Base-by-base conservation (phyloP, 2,888 invertebrate genomes). In the Heliconius aoede region DNA sequence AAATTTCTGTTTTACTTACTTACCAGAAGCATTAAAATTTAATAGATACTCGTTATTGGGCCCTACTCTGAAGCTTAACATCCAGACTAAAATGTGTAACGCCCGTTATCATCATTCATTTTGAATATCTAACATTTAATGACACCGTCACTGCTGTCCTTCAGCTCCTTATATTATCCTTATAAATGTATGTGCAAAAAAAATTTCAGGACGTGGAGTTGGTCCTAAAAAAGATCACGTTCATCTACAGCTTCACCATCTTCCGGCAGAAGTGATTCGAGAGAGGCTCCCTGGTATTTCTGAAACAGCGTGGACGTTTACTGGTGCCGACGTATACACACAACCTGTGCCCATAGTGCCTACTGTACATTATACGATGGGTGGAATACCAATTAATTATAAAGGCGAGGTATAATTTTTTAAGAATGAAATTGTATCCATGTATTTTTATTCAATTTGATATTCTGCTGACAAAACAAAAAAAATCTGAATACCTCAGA, bases 341-440 rank as follows among this genome's bases (percentile, higher is more conserved):
- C 98, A 99, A 86, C 99, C 99, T 0, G 98, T 99, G 83, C 99
- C 99, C 0, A 98, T 99, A 4, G 92, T 99, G 77, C 99, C 99
- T 2, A 99, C 99, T 0, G 99, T 99, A 0, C 99, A 99, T 91
- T 99, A 99, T 91, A 99, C 99, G 85, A 99, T 99, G 99, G 99
- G 99, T 13, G 99, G 99, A 24, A 95, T 99, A 64, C 99, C 99
- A 0, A 99, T 99, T 21, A 99, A 99, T 91, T 99, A 97, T 90
- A 98, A 97, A 86, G 99, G 99, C 84, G 99, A 99, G 88, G 93
- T 93, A 73, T 58, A 28, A 60, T 61, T 5, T 28, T n/a, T 74
- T 15, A 26, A 65, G 24, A 9, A 21, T n/a, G 9, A 9, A 55
- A 55, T 55, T n/a, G 3, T 55, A 21, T 55, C 32, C 11, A 36